Evolutionary conservation across 2,113 vertebrate genomes (phyloP).

Genomic region (Epinephelus fuscoguttatus): DNA sequence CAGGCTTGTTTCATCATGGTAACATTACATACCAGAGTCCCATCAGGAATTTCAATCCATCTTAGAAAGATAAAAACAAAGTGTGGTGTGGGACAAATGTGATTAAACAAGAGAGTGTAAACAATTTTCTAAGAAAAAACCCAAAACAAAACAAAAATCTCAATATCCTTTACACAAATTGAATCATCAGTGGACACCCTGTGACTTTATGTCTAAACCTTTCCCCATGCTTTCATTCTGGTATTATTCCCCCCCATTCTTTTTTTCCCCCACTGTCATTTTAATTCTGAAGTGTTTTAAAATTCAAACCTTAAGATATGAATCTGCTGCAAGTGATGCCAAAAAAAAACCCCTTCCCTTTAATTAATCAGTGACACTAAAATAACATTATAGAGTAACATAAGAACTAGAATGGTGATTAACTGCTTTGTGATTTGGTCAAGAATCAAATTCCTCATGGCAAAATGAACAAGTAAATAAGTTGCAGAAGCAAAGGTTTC

Average conservation of each 20-base stretch:
- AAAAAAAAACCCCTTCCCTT: not conserved
- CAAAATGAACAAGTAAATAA: not conserved
- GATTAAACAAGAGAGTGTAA: conserved; percentile 18
- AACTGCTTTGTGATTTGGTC: not conserved
- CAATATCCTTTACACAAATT: not conserved
- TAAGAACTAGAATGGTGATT: not conserved
- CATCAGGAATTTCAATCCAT: conserved; percentile 78
- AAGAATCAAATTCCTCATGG: not conserved
- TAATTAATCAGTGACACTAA: not conserved
- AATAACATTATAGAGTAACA: not conserved
- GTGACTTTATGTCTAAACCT: not conserved
- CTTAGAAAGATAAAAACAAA: conserved; percentile 51
- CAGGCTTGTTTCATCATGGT: conserved; percentile 88
- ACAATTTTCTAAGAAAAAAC: not conserved
- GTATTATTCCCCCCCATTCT: not conserved
- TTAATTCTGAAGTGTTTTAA: not conserved
- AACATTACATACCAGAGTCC: conserved; percentile 88
- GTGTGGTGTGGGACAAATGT: conserved; percentile 2
- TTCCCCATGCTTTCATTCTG: not conserved
- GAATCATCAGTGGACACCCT: not conserved
- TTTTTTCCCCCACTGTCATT: not conserved
- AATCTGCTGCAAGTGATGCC: not conserved
- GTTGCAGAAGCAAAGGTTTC: not conserved
- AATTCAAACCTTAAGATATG: not conserved
- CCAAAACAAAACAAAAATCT: not conserved